A percentile compares a stretch with the other conserved stretches of the same genome.
phyloP scores from a whole-genome alignment of 2,797 vertebrate genomes.

The Takifugu ocellatus region DNA sequence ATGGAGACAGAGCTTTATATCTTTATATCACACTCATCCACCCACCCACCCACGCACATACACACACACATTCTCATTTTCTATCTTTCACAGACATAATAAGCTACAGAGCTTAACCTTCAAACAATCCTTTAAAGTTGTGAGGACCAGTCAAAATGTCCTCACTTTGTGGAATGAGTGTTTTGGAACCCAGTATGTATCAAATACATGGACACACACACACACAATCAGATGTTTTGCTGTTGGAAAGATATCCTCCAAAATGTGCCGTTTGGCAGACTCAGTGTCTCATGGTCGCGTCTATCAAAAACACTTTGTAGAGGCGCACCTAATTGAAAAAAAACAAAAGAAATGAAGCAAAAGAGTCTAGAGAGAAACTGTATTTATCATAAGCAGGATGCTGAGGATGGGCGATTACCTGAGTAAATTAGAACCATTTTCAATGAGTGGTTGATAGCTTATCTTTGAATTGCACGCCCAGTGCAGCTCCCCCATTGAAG shows the following conservation, averaged over 20 bases:
- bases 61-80: slow-evolving; percentile 27
- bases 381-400: slow-evolving; percentile 64
- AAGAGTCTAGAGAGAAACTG: slow-evolving; percentile 44
- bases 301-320: slow-evolving; percentile 41
- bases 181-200: slow-evolving; percentile 1
- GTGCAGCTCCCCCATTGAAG: slow-evolving; percentile 58
- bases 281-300: slow-evolving; percentile 22
- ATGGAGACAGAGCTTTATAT: slow-evolving; percentile 63
- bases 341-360: slow-evolving; percentile 29
- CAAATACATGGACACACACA: slow-evolving; percentile 11
- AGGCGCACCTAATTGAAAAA: slow-evolving; percentile 50
- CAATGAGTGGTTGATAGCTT: slow-evolving; percentile 65
- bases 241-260: no score
- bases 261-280: not conserved
- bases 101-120: no score
- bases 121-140: no score
- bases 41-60: slow-evolving; percentile 5
- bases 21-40: slow-evolving; percentile 45
- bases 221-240: slow-evolving; percentile 4
- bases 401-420: slow-evolving; percentile 64
- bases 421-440: slow-evolving; percentile 68
- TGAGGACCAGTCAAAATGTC: no score
- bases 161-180: no score
- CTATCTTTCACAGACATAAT: no score
- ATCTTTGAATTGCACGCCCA: slow-evolving; percentile 72